Evolutionary conservation across 2,113 vertebrate genomes (phyloP), one percentile per base, ranked within the genome.

Genomic region (Onychostoma macrolepis): DNA sequence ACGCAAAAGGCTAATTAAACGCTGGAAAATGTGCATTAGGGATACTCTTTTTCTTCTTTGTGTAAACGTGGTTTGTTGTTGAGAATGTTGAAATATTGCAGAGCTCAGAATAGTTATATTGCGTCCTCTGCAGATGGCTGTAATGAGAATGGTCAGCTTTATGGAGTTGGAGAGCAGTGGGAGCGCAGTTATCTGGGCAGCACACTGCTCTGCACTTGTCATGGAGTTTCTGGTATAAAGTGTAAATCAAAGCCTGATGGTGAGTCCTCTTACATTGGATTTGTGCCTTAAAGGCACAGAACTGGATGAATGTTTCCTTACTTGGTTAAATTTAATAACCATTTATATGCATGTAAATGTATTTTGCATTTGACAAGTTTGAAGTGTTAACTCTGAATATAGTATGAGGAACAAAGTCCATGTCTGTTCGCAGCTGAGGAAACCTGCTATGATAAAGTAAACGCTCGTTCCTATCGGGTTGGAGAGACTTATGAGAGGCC

Each of bases 171-270:
- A 87, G 96, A 99, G 74, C 97, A 99, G 71, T 99, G 97, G 97
- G 98, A 99, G 24, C 96, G 98, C 12, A 96, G 86, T 9, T 99
- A 97, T 92, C 91, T 96, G 91, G 96, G 97, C 12, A 97, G 95
- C 79, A 95, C 94, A 0, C 92, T 99, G 90, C 83, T 99, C 86
- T 99, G 98, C 96, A 98, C 98, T 88, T 99, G 98, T 92, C 96
- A 97, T 0, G 98, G 98, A 85, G 96, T 96, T 3, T 92, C 94
- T 86, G 97, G 97, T 21, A 97, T 99, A 89, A 97, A 96, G 93
- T 99, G 98, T 28, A 98, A 97, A 93, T 97, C 96, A 89, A 99
- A 99, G 88, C 98, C 97, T 21, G 97, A 99, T 89, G 94, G 98
- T 99, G 90, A 94, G 96, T 96, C 58, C 17, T 26, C 12, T 58